These are phyloP conservation scores for Bombus turneri DNA, from an alignment of 1,140 invertebrate species.

Conservation along the genomic window DNA sequence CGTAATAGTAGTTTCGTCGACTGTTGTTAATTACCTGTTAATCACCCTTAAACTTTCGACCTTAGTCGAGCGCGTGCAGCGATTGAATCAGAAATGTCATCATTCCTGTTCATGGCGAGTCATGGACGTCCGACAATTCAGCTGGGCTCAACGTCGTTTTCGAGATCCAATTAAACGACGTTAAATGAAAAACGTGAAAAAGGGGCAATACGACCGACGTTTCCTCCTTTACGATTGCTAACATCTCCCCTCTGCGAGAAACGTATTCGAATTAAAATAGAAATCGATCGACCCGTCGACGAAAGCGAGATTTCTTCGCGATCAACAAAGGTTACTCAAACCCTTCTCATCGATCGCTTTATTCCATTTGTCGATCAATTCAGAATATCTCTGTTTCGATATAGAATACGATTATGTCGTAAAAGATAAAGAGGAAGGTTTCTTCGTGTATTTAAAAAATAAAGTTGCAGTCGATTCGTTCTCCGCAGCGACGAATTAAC, in stretches of 20 bases:
- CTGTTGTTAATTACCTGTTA: neutral
- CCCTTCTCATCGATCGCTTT: neutral
- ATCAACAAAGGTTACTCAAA: neutral
- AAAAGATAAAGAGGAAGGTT: too few relatives aligned
- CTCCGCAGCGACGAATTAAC: too few relatives aligned
- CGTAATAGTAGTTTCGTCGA: neutral
- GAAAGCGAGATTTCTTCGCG: neutral
- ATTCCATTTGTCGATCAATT: neutral
- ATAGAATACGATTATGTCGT: neutral
- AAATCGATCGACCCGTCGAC: neutral
- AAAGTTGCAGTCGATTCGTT: neutral
- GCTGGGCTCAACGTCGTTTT: neutral
- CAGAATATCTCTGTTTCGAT: neutral
- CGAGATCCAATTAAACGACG: slow-evolving; percentile 37
- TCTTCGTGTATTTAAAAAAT: neutral
- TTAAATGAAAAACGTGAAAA: slow-evolving; percentile 12
- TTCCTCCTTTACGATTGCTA: neutral
- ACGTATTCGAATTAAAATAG: neutral
- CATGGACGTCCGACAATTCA: neutral
- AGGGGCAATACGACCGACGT: neutral
- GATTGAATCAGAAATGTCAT: slow-evolving; percentile 9
- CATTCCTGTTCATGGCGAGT: neutral
- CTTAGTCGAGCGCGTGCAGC: neutral
- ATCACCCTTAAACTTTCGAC: slow-evolving; percentile 5
- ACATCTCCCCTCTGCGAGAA: neutral